Percentiles rank a stretch among this genome's conserved stretches.
Evolutionary conservation across 2,113 vertebrate genomes (phyloP).

Genomic region (Gila orcuttii): DNA sequence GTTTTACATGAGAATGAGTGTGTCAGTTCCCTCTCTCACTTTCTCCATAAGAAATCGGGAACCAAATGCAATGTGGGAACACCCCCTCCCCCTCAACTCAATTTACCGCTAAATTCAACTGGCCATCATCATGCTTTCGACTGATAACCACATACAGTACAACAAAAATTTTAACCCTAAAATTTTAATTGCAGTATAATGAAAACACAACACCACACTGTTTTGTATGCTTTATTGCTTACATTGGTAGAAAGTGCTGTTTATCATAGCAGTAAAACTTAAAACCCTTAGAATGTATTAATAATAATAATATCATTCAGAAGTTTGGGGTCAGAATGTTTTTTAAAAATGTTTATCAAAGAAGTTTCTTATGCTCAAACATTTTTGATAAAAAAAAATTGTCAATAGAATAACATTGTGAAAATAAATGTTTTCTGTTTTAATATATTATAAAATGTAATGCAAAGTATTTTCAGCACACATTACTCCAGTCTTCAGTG

Average conservation of each 20-base stretch:
- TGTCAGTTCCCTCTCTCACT: conserved; percentile 47
- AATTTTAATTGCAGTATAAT: not conserved
- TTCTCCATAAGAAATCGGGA: conserved; percentile 50
- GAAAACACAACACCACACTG: not conserved
- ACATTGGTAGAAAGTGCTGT: not conserved
- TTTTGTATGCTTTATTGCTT: not conserved
- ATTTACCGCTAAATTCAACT: conserved; percentile 24
- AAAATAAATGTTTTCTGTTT: not conserved
- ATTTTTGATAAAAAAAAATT: not conserved
- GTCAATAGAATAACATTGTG: not conserved
- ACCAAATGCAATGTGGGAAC: conserved; percentile 70
- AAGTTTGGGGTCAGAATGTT: not conserved
- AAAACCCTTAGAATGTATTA: too few species aligned
- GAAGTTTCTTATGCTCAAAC: not conserved
- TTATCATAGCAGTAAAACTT: too few species aligned
- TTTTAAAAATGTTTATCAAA: not conserved
- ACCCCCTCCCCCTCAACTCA: conserved; percentile 22
- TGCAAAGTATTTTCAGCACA: not conserved
- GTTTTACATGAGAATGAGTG: conserved; percentile 65
- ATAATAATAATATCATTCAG: not conserved
- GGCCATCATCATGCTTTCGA: not conserved
- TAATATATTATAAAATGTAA: not conserved
- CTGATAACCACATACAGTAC: not conserved
- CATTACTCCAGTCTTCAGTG: too few species aligned
- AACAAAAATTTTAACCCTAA: conserved; percentile 27